A percentile compares a stretch with the other conserved stretches of the same genome.
Conservation (phyloP, 2,888 invertebrate species). For the Ophion ellenae region DNA sequence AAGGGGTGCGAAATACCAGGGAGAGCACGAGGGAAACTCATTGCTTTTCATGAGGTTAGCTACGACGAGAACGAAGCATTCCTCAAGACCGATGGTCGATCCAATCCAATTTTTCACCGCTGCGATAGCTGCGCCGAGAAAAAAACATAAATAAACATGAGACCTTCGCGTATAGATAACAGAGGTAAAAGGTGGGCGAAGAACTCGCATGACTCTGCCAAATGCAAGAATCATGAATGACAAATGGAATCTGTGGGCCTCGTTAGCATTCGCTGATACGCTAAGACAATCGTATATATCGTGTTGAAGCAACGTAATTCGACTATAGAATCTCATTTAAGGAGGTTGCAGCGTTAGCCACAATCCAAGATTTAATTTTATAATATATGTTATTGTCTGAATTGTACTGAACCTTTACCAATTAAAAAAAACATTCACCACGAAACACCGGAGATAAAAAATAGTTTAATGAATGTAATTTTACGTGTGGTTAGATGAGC, state of each 20-base stretch:
- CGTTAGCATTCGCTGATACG: neutral
- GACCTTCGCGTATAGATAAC: conserved; percentile 32
- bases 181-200: conserved; percentile 12
- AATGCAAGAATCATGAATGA: neutral
- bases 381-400: no score
- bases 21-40: conserved; percentile 66
- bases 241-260: neutral
- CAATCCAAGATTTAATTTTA: no score
- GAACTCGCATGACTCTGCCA: neutral
- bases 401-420: no score
- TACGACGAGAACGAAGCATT: conserved; percentile 48
- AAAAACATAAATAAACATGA: conserved; percentile 72
- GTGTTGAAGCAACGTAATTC: neutral
- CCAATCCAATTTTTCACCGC: conserved; percentile 72
- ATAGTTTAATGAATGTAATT: no score
- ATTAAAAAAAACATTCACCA: no score
- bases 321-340: neutral
- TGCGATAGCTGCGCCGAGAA: conserved; percentile 26
- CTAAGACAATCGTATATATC: neutral
- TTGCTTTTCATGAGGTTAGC: conserved; percentile 76
- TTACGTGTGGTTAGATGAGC: no score
- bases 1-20: conserved; percentile 40
- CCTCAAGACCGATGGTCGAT: conserved; percentile 69
- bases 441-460: no score
- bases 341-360: no score